Evolutionary conservation across 2,113 vertebrate genomes (phyloP).

Genomic region (Pardalotus punctatus): DNA sequence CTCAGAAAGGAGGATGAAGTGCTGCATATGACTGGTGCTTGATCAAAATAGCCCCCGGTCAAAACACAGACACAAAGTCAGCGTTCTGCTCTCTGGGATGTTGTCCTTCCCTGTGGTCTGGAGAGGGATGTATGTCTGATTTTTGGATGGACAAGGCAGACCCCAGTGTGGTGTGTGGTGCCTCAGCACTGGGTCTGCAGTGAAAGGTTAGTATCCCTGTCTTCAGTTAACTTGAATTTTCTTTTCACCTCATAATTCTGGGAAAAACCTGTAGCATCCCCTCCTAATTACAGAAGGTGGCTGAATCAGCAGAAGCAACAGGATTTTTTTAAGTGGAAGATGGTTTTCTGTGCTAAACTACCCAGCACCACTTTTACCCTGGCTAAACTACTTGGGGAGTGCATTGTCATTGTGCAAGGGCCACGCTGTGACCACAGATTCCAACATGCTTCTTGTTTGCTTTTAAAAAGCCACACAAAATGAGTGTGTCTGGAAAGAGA

Average conservation of each 20-base stretch:
- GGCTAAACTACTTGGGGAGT: neutral
- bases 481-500: neutral
- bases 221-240: neutral
- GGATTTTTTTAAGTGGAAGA: neutral
- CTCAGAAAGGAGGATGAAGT: constrained; percentile 8
- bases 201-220: neutral
- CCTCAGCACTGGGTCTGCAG: neutral
- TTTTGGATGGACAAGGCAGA: neutral
- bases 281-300: neutral
- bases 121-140: neutral
- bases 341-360: neutral
- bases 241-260: neutral
- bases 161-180: accelerated
- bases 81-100: neutral
- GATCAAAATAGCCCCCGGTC: constrained; percentile 8
- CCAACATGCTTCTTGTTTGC: neutral
- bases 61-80: neutral
- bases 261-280: neutral
- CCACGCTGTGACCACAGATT: neutral
- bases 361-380: neutral
- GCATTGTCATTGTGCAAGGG: neutral
- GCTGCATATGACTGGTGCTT: constrained; percentile 13
- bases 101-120: accelerated
- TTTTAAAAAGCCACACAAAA: neutral
- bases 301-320: neutral